Base-by-base conservation (phyloP, 2,888 invertebrate genomes). In the Brenthis daphne region DNA sequence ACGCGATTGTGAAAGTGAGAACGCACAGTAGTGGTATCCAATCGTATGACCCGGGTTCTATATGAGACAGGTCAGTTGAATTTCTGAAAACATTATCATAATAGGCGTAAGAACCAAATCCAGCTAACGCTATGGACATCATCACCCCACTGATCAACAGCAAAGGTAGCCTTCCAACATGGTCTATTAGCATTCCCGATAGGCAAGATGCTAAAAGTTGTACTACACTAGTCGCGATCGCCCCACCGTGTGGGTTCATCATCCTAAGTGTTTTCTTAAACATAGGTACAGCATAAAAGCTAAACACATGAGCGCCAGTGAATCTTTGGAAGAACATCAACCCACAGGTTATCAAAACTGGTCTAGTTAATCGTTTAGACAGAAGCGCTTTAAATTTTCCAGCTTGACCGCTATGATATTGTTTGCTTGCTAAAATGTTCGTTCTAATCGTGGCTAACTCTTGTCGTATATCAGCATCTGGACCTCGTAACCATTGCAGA, bases 281-380 rank as follows among this genome's bases (percentile, higher is more conserved):
- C 82, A 98, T 97, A 71, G 96, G 95, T 4, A 97, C 97, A 29
- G 97, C 96, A 85, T 97, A 97, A 81, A 96, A 97, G 84, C 95
- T 96, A 80, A 97, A 97, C 11, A 96, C 95, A 78, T 96, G 96
- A 0, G 96, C 96, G 54, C 97, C 97, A 72, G 96, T 96, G 79
- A 96, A 96, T 68, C 97, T 94, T 81, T 97, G 98, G 84, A 98
- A 97, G 85, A 97, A 95, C 97, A 98, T 98, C 68, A 98, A 90
- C 1, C 96, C 96, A 80, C 97, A 96, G 0, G 97, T 96, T 65
- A 98, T 96, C 64, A 96, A 88, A 24, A 97, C 95, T 13, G 98
- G 98, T 76, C 95, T 94, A 0, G 89, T 90, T 64, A 94, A 76
- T 12, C 93, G 80, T 73, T 90, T 89, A 0, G 93, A 93, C 6